Conservation (phyloP, 1,140 invertebrate species). For the Leptonema lineaticorne region DNA sequence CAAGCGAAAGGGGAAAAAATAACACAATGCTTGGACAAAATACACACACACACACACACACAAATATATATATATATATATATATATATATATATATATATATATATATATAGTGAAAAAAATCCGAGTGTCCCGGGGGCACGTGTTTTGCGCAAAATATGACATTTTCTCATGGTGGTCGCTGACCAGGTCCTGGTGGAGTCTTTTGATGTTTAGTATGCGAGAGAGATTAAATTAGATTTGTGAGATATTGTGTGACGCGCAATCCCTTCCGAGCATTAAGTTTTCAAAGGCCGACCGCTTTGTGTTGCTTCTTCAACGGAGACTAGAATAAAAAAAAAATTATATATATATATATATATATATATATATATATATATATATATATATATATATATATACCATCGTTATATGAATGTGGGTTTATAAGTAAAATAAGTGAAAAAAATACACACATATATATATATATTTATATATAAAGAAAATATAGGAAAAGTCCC, state of each 20-base stretch:
- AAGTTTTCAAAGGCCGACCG: conserved; percentile 41
- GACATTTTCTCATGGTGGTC: conserved; percentile 1
- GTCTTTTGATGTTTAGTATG: conserved; percentile 39
- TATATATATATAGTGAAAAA: too few species aligned
- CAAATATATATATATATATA: too few species aligned
- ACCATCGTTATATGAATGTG: too few species aligned
- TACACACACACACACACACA: neutral
- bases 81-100: too few species aligned
- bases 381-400: neutral
- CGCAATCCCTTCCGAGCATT: conserved; percentile 42
- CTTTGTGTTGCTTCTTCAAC: conserved; percentile 33
- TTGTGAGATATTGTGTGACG: conserved; percentile 35
- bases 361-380: neutral
- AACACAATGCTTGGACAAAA: neutral
- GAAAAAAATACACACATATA: neutral
- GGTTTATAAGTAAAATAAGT: too few species aligned
- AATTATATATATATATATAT: neutral
- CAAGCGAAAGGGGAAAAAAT: conserved; percentile 13
- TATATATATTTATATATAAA: too few species aligned
- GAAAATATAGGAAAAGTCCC: too few species aligned
- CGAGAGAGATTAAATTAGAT: conserved; percentile 38
- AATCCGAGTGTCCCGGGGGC: neutral
- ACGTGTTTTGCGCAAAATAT: neutral
- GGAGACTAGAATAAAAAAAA: conserved; percentile 6
- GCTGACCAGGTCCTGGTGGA: neutral